A percentile compares a stretch with the other conserved stretches of the same genome.
phyloP scores from a whole-genome alignment of 92 coral and sea anemone genomes.

The Nematostella vectensis region DNA sequence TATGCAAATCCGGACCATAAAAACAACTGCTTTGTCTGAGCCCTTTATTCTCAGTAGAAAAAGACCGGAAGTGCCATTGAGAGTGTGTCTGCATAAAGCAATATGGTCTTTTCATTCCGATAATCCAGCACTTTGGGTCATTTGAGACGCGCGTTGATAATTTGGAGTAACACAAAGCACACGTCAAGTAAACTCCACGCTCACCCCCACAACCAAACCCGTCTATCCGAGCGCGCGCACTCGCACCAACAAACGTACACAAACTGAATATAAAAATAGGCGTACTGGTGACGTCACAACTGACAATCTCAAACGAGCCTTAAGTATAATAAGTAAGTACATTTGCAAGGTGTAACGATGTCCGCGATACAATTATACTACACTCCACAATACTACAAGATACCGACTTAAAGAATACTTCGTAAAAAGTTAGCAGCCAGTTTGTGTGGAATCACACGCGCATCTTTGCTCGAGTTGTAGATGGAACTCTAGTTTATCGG shows the following conservation, averaged over 20 bases:
- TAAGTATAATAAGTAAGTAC: constrained; percentile 25
- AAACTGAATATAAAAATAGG: constrained; percentile 21
- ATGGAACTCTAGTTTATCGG: constrained; percentile 39
- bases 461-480: constrained; percentile 47
- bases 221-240: too few species aligned
- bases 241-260: not conserved
- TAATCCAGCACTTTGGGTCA: too few species aligned
- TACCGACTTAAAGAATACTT: too few species aligned
- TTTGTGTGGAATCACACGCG: too few species aligned
- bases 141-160: too few species aligned
- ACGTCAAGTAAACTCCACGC: too few species aligned
- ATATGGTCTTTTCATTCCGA: constrained; percentile 45
- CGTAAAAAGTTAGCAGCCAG: too few species aligned
- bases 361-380: too few species aligned
- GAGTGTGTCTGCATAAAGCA: constrained; percentile 52
- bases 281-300: constrained; percentile 76
- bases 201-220: too few species aligned
- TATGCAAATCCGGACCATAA: constrained; percentile 57
- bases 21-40: constrained; percentile 70
- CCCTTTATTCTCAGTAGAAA: constrained; percentile 62
- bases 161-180: too few species aligned
- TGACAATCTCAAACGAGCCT: constrained; percentile 32
- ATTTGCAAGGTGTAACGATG: too few species aligned
- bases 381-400: too few species aligned
- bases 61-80: constrained; percentile 79